Conservation (phyloP, 2,797 vertebrate genomes). For the Acanthornis magna region DNA sequence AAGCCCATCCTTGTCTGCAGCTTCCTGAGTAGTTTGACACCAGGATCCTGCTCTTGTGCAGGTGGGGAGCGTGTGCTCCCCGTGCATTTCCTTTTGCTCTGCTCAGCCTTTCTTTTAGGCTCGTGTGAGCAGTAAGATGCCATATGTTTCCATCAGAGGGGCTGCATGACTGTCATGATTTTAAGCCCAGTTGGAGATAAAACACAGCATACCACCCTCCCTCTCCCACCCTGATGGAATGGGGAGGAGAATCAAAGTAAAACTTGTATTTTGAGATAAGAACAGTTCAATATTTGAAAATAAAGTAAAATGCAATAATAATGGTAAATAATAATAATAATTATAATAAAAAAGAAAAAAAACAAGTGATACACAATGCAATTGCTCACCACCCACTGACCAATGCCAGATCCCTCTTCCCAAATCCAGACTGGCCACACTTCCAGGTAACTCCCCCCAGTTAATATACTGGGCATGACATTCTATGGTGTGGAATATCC, state of each 20-base stretch:
- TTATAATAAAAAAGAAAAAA: not conserved
- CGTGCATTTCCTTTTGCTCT: not conserved
- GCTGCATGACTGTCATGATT: not conserved
- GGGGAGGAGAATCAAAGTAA: not conserved
- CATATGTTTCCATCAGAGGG: not conserved
- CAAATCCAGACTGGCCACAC: not conserved
- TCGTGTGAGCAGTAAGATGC: not conserved
- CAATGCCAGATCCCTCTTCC: not conserved
- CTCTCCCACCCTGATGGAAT: not conserved
- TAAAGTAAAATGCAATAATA: not conserved
- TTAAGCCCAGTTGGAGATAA: not conserved
- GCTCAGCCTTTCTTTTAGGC: not conserved
- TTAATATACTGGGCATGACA: not conserved
- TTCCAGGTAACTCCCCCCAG: not conserved
- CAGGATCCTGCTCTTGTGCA: not conserved
- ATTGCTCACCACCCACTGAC: not conserved
- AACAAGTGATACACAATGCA: not conserved
- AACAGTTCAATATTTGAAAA: not conserved
- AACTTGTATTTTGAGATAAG: not conserved
- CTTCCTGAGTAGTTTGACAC: fast-evolving
- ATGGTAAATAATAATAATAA: not conserved
- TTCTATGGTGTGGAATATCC: not conserved
- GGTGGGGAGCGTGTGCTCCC: not conserved
- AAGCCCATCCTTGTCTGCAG: not conserved
- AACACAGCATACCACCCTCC: not conserved